Evolutionary conservation across 2,797 vertebrate species (phyloP).

Genomic region (Malurus splendens): DNA sequence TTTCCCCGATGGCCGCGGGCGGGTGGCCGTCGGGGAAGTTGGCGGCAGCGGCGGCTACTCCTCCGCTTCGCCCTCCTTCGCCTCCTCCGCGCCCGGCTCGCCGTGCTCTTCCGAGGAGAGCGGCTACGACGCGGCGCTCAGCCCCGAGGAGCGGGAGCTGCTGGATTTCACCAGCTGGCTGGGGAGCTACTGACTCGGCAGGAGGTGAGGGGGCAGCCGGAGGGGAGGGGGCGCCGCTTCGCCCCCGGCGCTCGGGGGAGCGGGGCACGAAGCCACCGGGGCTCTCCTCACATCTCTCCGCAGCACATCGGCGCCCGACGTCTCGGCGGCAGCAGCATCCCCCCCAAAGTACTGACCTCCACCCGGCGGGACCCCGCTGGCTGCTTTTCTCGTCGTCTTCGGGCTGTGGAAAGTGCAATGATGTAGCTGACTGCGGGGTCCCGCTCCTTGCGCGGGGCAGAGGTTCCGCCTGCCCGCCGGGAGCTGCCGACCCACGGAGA

Average conservation of each 20-base stretch:
- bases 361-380: not conserved
- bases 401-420: constrained; percentile 7
- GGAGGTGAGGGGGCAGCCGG: not conserved
- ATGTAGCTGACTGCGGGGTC: not conserved
- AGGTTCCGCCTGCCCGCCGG: not conserved
- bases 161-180: constrained; percentile 92
- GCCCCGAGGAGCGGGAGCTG: constrained; percentile 87
- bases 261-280: not conserved
- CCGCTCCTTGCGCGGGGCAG: not conserved
- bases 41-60: constrained; percentile 72
- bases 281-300: not conserved
- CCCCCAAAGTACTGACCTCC: not conserved
- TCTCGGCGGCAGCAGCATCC: not conserved
- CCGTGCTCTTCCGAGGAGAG: constrained; percentile 90
- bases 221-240: not conserved
- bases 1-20: constrained; percentile 68
- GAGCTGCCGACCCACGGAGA: not conserved
- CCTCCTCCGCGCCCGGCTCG: constrained; percentile 84
- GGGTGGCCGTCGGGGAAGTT: constrained; percentile 63
- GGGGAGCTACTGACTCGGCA: constrained; percentile 81
- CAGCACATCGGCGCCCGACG: not conserved
- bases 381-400: not conserved
- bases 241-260: not conserved
- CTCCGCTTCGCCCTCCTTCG: constrained; percentile 75
- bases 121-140: constrained; percentile 86